phyloP scores from a whole-genome alignment of 2,113 vertebrate genomes.

The Arenaria interpres region DNA sequence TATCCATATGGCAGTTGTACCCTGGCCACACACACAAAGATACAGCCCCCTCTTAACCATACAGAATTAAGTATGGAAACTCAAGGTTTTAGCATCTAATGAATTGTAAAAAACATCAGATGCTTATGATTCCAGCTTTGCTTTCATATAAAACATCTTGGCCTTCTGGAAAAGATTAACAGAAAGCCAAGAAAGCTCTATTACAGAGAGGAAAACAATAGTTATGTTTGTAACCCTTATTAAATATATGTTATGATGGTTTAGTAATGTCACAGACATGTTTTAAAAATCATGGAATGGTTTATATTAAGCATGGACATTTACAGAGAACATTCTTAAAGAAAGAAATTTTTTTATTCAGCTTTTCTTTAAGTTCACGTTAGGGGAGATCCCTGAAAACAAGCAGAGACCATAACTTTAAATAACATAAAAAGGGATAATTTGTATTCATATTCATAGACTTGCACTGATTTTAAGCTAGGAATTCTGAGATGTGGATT shows the following conservation, averaged over 20 bases:
- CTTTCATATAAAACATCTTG: slow-evolving; percentile 59
- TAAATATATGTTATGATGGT: slow-evolving; percentile 29
- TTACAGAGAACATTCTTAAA: slow-evolving; percentile 32
- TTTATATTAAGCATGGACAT: slow-evolving; percentile 60
- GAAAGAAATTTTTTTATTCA: background rate
- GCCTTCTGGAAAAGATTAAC: slow-evolving; percentile 76
- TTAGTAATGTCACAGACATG: slow-evolving; percentile 50
- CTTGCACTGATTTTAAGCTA: background rate
- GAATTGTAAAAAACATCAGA: slow-evolving; percentile 32
- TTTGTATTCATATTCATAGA: background rate
- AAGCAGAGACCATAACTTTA: background rate
- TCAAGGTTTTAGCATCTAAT: slow-evolving; percentile 20
- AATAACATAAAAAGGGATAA: background rate
- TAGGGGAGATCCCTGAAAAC: background rate
- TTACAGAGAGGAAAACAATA: slow-evolving; percentile 72
- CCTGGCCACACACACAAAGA: background rate
- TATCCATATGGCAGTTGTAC: background rate
- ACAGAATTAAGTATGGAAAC: background rate
- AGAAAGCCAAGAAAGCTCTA: slow-evolving; percentile 68
- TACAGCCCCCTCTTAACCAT: background rate
- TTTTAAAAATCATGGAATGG: slow-evolving; percentile 47
- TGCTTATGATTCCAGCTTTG: slow-evolving; percentile 51
- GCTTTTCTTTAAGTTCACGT: slow-evolving; percentile 12
- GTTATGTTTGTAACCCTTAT: slow-evolving; percentile 69
- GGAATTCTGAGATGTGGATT: background rate